These are phyloP conservation scores for Charanyca ferruginea DNA, from an alignment of 2,888 invertebrate genomes.

Conservation along the genomic window DNA sequence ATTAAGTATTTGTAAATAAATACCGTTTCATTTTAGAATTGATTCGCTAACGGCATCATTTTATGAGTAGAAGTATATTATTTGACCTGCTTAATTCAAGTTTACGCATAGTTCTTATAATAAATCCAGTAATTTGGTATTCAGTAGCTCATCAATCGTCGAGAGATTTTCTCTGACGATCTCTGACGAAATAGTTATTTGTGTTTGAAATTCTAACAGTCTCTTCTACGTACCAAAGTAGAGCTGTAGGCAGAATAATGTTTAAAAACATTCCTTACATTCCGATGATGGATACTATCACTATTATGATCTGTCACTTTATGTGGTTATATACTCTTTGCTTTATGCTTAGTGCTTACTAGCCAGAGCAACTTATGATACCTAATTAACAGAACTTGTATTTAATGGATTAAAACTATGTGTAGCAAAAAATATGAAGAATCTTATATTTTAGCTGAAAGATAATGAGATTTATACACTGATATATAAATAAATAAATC, in stretches of 20 bases:
- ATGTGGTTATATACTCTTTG: no score
- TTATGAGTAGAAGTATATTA: not conserved
- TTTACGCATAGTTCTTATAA: not conserved
- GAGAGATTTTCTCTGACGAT: not conserved
- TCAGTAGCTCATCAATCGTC: not conserved
- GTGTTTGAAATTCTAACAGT: slow-evolving; percentile 4
- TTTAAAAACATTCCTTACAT: slow-evolving; percentile 1
- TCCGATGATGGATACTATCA: not conserved
- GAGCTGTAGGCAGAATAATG: not conserved
- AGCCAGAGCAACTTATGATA: not conserved
- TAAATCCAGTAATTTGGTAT: not conserved
- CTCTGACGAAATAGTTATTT: slow-evolving; percentile 21
- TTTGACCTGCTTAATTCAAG: not conserved
- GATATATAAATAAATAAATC: no score
- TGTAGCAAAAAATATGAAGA: no score
- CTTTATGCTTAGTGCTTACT: not conserved
- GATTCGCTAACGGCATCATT: not conserved
- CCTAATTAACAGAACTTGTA: no score
- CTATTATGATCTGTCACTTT: not conserved
- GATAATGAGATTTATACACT: no score
- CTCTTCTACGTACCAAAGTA: slow-evolving; percentile 5
- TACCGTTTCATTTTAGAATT: not conserved
- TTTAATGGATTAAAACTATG: no score
- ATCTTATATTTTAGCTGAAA: no score
- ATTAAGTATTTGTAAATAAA: no score